Percentiles rank a stretch among this genome's conserved stretches.
Conservation (phyloP, 2,797 vertebrate species). For the Falco rusticolus region DNA sequence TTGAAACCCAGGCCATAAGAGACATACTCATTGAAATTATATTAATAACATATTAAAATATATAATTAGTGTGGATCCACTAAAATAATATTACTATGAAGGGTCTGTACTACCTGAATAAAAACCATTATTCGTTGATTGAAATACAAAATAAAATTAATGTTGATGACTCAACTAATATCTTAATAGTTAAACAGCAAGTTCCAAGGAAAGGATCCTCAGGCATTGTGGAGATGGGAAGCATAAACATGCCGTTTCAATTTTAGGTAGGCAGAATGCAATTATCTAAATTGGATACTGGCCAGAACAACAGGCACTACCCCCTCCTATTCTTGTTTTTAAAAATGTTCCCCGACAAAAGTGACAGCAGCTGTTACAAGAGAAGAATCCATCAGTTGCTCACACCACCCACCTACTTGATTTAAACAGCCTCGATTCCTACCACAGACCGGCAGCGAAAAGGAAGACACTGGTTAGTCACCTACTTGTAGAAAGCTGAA, state of each 20-base stretch:
- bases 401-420: neutral
- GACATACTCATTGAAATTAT: neutral
- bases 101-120: neutral
- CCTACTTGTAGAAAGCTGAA: neutral
- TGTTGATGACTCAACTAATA: constrained; percentile 33
- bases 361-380: neutral
- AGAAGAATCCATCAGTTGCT: constrained; percentile 13
- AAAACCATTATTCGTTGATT: constrained; percentile 2
- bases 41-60: neutral
- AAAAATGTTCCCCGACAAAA: neutral
- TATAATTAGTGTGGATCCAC: neutral
- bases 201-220: constrained; percentile 39
- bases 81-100: neutral
- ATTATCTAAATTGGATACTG: constrained; percentile 54
- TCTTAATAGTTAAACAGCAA: constrained; percentile 36
- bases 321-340: constrained; percentile 14
- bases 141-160: constrained; percentile 35
- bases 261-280: constrained; percentile 57
- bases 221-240: constrained; percentile 25
- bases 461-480: neutral
- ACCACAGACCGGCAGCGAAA: neutral
- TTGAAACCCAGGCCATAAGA: neutral
- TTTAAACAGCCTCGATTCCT: neutral
- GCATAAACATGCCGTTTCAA: constrained; percentile 43
- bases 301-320: constrained; percentile 22